A percentile compares a stretch with the other conserved stretches of the same genome.
These are phyloP conservation scores for Tetramorium parvispinum DNA, from an alignment of 1,140 invertebrate species.

Conservation along the genomic window DNA sequence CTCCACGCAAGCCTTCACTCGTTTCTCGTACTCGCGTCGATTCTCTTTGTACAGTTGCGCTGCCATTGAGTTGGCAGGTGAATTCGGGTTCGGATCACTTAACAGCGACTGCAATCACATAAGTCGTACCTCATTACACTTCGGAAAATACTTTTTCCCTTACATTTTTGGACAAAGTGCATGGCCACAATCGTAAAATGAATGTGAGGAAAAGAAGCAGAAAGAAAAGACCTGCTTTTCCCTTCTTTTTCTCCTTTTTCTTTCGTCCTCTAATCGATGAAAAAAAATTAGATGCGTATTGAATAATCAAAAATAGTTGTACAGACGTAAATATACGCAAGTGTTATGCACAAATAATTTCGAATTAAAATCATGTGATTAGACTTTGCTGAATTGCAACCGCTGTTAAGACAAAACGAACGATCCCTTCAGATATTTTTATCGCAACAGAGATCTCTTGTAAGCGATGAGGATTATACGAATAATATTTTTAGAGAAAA, in stretches of 20 bases:
- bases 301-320: constrained; percentile 53
- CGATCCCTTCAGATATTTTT: constrained; percentile 42
- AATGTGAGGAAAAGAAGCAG: constrained; percentile 19
- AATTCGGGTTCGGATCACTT: constrained; percentile 98
- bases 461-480: neutral
- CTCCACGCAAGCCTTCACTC: constrained; percentile 98
- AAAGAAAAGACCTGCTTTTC: neutral
- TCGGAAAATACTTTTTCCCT: constrained; percentile 17
- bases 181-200: constrained; percentile 49
- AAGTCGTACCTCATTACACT: constrained; percentile 80
- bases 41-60: constrained; percentile 98
- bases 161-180: constrained; percentile 46
- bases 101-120: constrained; percentile 93
- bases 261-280: neutral
- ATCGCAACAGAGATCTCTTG: neutral
- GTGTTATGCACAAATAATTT: constrained; percentile 58
- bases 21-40: constrained; percentile 97
- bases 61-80: constrained; percentile 97
- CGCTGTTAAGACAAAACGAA: constrained; percentile 83
- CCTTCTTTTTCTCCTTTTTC: neutral
- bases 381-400: constrained; percentile 85
- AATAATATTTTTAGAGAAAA: constrained; percentile 26
- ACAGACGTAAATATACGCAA: constrained; percentile 47
- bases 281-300: constrained; percentile 5
- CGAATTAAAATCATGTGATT: constrained; percentile 55